Conservation (phyloP, 1,140 invertebrate species). For the Microplitis mediator region DNA sequence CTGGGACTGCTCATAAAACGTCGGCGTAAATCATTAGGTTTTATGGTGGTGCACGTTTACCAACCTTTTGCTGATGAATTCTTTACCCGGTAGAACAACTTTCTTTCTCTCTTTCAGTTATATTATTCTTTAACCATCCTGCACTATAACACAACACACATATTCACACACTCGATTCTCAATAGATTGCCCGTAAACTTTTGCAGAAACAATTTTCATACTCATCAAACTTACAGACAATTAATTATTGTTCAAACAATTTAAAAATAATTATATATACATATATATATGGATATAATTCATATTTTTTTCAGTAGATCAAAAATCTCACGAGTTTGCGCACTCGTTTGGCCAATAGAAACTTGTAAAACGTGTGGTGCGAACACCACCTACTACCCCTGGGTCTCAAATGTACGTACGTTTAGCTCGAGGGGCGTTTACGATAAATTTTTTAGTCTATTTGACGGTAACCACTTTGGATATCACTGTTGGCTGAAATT, state of each 20-base stretch:
- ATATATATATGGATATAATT: neutral
- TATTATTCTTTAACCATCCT: neutral
- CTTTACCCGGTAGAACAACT: conserved; percentile 42
- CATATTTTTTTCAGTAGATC: too few relatives aligned
- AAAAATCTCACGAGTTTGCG: too few relatives aligned
- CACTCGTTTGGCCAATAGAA: too few relatives aligned
- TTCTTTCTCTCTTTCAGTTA: conserved; percentile 7
- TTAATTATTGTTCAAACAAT: neutral
- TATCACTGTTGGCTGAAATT: too few relatives aligned
- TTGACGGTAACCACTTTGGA: too few relatives aligned
- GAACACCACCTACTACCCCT: too few relatives aligned
- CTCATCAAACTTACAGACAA: neutral
- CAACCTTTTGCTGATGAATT: conserved; percentile 62
- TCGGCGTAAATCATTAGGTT: conserved; percentile 61
- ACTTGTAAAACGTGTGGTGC: too few relatives aligned
- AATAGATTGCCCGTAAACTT: neutral
- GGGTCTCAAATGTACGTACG: too few relatives aligned
- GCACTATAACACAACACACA: too few relatives aligned
- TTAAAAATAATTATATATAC: neutral
- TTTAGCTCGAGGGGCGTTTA: too few relatives aligned
- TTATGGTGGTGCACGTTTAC: conserved; percentile 60
- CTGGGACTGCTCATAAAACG: conserved; percentile 59
- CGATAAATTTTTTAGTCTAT: too few relatives aligned
- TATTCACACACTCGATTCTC: neutral
- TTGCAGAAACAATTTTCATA: conserved; percentile 11